phyloP scores from a whole-genome alignment of 2,888 invertebrate genomes.

The Trissonchulus latispiculum region DNA sequence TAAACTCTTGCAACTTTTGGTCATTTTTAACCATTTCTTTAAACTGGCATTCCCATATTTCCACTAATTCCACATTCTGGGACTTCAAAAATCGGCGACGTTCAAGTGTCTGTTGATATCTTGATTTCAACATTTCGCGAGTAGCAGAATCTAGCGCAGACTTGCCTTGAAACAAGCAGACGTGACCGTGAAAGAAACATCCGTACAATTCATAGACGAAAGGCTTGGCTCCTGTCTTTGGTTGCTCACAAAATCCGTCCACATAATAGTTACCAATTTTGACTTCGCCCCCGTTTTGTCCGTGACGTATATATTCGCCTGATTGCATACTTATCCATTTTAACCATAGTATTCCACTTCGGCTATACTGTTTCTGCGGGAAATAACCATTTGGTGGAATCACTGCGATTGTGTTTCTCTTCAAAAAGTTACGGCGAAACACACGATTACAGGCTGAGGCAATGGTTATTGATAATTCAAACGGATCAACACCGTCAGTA shows the following conservation, averaged over 20 bases:
- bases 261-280: too few relatives aligned
- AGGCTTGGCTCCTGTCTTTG: too few relatives aligned
- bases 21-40: too few relatives aligned
- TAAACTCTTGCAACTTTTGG: too few relatives aligned
- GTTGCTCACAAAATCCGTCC: too few relatives aligned
- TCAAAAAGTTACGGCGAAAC: not conserved
- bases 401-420: not conserved
- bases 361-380: not conserved
- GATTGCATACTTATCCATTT: not conserved
- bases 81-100: too few relatives aligned
- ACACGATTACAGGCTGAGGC: not conserved
- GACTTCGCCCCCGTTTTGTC: not conserved
- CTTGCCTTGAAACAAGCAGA: not conserved
- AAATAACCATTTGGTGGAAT: not conserved
- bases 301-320: not conserved
- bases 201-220: not conserved
- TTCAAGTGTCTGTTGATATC: too few relatives aligned
- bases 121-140: too few relatives aligned
- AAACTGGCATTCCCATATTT: too few relatives aligned
- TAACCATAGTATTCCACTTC: constrained; percentile 1
- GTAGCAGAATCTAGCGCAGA: too few relatives aligned
- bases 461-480: not conserved
- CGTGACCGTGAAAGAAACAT: not conserved
- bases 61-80: too few relatives aligned
- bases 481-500: too few relatives aligned